Evolutionary conservation across 2,113 vertebrate genomes (phyloP).

Genomic region (Myodes glareolus): DNA sequence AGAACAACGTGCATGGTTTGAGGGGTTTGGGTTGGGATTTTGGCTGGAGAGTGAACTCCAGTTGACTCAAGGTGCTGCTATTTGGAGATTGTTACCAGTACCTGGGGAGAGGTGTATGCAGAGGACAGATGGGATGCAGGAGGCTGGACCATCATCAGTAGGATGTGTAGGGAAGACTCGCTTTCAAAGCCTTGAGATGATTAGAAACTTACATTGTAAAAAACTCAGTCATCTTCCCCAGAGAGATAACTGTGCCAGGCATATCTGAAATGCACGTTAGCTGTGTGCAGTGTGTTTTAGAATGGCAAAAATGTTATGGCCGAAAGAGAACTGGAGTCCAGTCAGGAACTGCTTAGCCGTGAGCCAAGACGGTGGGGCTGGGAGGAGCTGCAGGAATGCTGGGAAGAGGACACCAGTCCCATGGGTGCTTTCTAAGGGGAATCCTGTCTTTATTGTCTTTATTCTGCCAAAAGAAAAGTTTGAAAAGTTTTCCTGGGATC

Average conservation of each 20-base stretch:
- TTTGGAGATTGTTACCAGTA: not conserved
- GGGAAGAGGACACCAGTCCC: not conserved
- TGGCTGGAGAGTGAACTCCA: not conserved
- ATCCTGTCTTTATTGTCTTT: not conserved
- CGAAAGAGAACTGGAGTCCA: constrained; percentile 46
- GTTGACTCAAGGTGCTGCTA: not conserved
- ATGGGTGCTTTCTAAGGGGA: not conserved
- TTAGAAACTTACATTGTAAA: constrained; percentile 38
- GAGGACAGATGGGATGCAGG: not conserved
- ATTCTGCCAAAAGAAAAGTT: constrained; percentile 42
- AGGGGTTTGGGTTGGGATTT: constrained; percentile 14
- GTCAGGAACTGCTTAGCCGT: not conserved
- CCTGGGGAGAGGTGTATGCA: not conserved
- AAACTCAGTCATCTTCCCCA: not conserved
- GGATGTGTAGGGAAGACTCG: not conserved
- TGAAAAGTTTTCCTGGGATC: constrained; percentile 11
- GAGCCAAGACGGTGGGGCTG: constrained; percentile 2
- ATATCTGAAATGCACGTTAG: constrained; percentile 35
- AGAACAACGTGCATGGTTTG: not conserved
- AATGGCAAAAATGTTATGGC: constrained; percentile 17
- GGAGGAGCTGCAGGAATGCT: not conserved
- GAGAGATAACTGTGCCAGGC: constrained; percentile 34
- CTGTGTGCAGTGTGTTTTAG: not conserved
- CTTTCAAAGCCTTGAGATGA: constrained; percentile 31
- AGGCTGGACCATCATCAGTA: not conserved